Evolutionary conservation across 2,797 vertebrate species (phyloP), one percentile per base, ranked within the genome.

Genomic region (Hapalemur alaotrensis): DNA sequence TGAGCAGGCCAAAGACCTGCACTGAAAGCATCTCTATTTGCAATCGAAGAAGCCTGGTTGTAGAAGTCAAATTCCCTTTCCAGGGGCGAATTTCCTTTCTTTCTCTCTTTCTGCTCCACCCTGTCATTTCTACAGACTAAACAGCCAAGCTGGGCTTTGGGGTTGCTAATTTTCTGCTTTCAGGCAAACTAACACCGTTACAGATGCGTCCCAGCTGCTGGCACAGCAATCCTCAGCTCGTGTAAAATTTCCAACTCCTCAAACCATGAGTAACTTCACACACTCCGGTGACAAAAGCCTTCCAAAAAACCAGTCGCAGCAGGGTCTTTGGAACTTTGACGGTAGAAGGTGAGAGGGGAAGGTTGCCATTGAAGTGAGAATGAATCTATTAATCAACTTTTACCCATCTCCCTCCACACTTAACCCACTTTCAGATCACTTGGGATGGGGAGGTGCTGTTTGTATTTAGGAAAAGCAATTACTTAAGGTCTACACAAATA

Each of bases 141-240:
- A 98, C 98, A 98, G 98, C 95, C 96, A 95, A 93, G 95, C 97
- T 94, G 88, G 67, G 97, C 97, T 98, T 96, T 7, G 93, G 98
- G 98, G 93, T 98, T 72, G 98, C 98, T 98, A 97, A 98, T 98
- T 99, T 99, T 99, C 99, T 98, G 98, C 98, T 98, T 98, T 98
- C 97, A 99, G 98, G 98, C 98, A 97, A 98, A 97, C 96, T 97
- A 98, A 98, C 98, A 99, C 99, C 99, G 99, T 99, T 99, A 99
- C 99, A 99, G 99, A 99, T 99, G 99, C 97, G 95, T 99, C 98
- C 99, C 99, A 99, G 99, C 99, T 99, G 99, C 99, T 98, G 96
- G 97, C 30, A 86, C 95, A 91, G 96, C 97, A 96, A 96, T 96
- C 93, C 97, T 89, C 87, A 2, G 96, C 98, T 98, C 99, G 99